phyloP scores from a whole-genome alignment of 2,113 vertebrate species.

The Phalacrocorax brasilianus region DNA sequence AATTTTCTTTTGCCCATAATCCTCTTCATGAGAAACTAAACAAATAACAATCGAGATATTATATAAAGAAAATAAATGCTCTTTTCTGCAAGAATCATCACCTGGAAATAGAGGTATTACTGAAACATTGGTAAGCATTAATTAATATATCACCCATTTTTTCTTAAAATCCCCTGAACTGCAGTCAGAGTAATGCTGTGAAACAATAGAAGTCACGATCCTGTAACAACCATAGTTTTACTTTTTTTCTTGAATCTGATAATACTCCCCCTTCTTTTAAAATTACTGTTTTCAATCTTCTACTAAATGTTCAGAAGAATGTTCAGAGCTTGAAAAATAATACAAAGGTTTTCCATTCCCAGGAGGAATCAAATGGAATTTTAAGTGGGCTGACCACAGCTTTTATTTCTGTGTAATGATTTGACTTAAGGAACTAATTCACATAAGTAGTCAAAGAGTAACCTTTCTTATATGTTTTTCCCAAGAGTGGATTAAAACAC shows the following conservation, averaged over 20 bases:
- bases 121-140: background rate
- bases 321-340: background rate
- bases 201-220: background rate
- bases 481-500: conserved; percentile 49
- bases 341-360: conserved; percentile 19
- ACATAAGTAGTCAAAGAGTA: conserved; percentile 9
- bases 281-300: background rate
- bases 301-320: background rate
- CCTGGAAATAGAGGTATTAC: background rate
- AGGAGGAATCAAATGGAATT: conserved; percentile 55
- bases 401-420: conserved; percentile 58
- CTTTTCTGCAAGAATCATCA: background rate
- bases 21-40: background rate
- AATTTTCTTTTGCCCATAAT: background rate
- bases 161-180: background rate
- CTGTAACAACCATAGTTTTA: background rate
- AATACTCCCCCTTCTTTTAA: background rate
- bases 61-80: background rate
- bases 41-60: background rate
- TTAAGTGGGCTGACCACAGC: conserved; percentile 48
- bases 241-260: background rate
- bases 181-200: background rate
- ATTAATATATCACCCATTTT: background rate
- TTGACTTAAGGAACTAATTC: conserved; percentile 51
- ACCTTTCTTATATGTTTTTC: conserved; percentile 3